Evolutionary conservation across 1,140 invertebrate genomes (phyloP).

Genomic region (Calosoma granatense): DNA sequence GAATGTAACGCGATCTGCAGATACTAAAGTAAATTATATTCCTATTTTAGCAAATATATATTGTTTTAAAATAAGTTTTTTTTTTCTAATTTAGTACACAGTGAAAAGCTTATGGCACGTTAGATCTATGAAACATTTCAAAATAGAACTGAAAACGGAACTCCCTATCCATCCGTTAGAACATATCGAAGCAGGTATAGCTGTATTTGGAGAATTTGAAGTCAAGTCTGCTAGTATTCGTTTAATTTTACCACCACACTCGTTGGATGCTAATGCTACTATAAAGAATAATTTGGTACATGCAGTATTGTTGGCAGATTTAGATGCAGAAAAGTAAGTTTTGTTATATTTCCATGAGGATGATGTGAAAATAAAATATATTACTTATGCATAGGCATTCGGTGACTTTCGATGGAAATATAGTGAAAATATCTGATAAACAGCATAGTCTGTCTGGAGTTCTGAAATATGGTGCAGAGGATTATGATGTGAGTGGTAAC

Average conservation of each 20-base stretch:
- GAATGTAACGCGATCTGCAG: conserved; percentile 15
- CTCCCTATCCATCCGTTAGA: conserved; percentile 41
- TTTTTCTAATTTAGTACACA: conserved; percentile 25
- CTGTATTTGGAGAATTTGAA: conserved; percentile 16
- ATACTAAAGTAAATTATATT: background rate
- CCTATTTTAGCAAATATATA: too few species aligned
- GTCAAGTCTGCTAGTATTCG: conserved; percentile 4
- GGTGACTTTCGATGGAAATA: conserved; percentile 17
- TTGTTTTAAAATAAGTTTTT: background rate
- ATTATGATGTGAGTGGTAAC: conserved; percentile 12
- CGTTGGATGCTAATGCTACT: conserved; percentile 24
- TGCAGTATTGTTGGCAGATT: conserved; percentile 19
- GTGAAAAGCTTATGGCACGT: conserved; percentile 41
- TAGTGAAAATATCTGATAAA: conserved; percentile 14
- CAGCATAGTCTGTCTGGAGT: conserved; percentile 16
- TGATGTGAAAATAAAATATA: too few species aligned
- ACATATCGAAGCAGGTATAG: conserved; percentile 33
- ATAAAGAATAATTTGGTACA: conserved; percentile 22
- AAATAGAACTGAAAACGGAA: conserved; percentile 36
- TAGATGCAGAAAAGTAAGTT: conserved; percentile 22
- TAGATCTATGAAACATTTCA: conserved; percentile 36
- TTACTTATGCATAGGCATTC: conserved; percentile 19
- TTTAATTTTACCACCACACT: conserved; percentile 20
- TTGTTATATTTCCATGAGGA: too few species aligned
- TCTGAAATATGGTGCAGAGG: conserved; percentile 7